Conservation (phyloP, 2,888 invertebrate genomes). For the Acanthopleura granulata region DNA sequence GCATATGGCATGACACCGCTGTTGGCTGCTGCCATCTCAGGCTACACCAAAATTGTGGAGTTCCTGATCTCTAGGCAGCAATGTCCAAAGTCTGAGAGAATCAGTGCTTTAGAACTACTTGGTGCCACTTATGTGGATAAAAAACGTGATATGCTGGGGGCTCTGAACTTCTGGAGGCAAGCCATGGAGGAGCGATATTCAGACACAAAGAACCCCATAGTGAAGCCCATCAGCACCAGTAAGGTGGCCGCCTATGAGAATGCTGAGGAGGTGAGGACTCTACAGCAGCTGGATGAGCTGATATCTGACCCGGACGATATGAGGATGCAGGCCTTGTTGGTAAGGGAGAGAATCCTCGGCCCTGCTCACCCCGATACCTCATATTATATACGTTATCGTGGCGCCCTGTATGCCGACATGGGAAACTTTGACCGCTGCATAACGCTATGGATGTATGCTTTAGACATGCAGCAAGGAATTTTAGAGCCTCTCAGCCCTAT, state of each 20-base stretch:
- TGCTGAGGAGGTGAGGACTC: conserved; percentile 84
- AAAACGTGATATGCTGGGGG: conserved; percentile 89
- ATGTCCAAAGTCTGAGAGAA: conserved; percentile 78
- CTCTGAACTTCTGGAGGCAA: conserved; percentile 88
- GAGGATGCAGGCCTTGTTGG: conserved; percentile 90
- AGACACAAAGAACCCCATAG: conserved; percentile 70
- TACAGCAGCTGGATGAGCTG: conserved; percentile 85
- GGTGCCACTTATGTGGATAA: conserved; percentile 98
- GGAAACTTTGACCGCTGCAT: conserved; percentile 92
- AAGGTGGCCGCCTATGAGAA: conserved; percentile 90
- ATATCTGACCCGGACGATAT: conserved; percentile 95
- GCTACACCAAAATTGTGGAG: conserved; percentile 93
- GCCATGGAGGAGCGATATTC: conserved; percentile 82
- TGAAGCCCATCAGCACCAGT: conserved; percentile 80
- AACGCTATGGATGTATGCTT: conserved; percentile 94
- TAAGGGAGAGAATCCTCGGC: conserved; percentile 88
- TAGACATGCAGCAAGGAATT: conserved; percentile 95
- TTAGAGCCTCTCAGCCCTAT: conserved; percentile 92
- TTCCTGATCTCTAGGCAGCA: conserved; percentile 79
- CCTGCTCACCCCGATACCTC: conserved; percentile 97
- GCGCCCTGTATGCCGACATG: conserved; percentile 91
- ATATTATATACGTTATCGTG: conserved; percentile 94
- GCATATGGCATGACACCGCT: conserved; percentile 97
- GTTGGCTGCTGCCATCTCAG: conserved; percentile 89
- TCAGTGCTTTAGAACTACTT: conserved; percentile 90